phyloP scores from a whole-genome alignment of 2,797 vertebrate species.

The Petrocephalus sullivani region DNA sequence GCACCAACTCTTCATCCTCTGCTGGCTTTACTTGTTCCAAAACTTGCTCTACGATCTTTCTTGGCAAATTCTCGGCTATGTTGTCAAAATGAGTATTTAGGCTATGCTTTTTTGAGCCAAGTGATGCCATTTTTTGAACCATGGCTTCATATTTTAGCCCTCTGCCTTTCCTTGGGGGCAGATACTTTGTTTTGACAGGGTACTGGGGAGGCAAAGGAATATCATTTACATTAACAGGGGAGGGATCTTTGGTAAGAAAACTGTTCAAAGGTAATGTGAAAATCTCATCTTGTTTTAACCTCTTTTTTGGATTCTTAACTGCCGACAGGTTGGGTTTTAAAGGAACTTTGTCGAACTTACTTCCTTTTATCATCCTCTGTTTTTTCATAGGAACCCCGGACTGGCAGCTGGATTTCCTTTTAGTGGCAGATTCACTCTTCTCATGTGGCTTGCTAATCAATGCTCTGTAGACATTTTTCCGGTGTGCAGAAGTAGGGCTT shows the following conservation, averaged over 20 bases:
- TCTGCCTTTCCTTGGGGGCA: slow-evolving; percentile 90
- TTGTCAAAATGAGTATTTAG: slow-evolving; percentile 57
- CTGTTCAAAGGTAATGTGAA: slow-evolving; percentile 43
- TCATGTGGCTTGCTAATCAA: slow-evolving; percentile 59
- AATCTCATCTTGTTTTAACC: slow-evolving; percentile 49
- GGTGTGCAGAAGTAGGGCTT: slow-evolving; percentile 16
- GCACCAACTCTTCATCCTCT: slow-evolving; percentile 43
- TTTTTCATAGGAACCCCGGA: slow-evolving; percentile 66
- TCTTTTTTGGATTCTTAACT: slow-evolving; percentile 56
- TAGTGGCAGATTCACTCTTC: slow-evolving; percentile 62
- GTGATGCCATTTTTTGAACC: slow-evolving; percentile 94
- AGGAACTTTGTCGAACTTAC: slow-evolving; percentile 50
- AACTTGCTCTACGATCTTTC: slow-evolving; percentile 50
- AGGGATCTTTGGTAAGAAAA: slow-evolving; percentile 47
- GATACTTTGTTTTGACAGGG: slow-evolving; percentile 89
- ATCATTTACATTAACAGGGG: slow-evolving; percentile 62
- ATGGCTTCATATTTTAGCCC: slow-evolving; percentile 96
- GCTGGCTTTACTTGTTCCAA: slow-evolving; percentile 60
- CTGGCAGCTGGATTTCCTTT: slow-evolving; percentile 74
- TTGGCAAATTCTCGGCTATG: slow-evolving; percentile 48
- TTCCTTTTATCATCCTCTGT: slow-evolving; percentile 65
- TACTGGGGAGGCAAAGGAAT: slow-evolving; percentile 68
- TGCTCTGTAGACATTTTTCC: slow-evolving; percentile 52
- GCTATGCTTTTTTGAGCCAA: slow-evolving; percentile 82
- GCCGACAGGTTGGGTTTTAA: slow-evolving; percentile 59